These are phyloP conservation scores for Procambarus clarkii DNA, from an alignment of 1,140 invertebrate species.

Conservation along the genomic window DNA sequence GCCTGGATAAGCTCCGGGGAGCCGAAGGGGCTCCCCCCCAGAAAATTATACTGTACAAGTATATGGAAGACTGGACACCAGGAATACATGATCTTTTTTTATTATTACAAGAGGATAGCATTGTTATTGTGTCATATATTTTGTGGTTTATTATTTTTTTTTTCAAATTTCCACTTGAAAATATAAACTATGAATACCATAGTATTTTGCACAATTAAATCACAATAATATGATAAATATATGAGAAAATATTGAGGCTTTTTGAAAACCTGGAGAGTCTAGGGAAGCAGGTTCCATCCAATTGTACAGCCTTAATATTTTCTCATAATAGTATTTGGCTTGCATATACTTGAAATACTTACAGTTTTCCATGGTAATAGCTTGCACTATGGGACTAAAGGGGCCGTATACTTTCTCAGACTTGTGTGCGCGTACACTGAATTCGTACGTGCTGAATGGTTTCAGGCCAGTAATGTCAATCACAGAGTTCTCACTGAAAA, in stretches of 20 bases:
- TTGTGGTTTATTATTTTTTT: too few relatives aligned
- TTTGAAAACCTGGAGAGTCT: not conserved
- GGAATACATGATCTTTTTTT: too few relatives aligned
- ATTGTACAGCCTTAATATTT: constrained; percentile 8
- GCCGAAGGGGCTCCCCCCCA: too few relatives aligned
- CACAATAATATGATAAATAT: not conserved
- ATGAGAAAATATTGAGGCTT: not conserved
- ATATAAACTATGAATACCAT: too few relatives aligned
- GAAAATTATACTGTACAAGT: too few relatives aligned
- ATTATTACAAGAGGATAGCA: too few relatives aligned
- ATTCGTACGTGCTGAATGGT: constrained; percentile 81
- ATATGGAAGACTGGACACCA: too few relatives aligned
- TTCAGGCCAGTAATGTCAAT: constrained; percentile 78
- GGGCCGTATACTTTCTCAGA: constrained; percentile 75
- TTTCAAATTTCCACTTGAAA: too few relatives aligned
- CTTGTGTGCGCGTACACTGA: constrained; percentile 78
- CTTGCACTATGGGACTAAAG: constrained; percentile 78
- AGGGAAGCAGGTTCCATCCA: not conserved
- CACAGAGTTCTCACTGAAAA: constrained; percentile 76
- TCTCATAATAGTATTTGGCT: constrained; percentile 12
- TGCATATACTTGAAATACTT: constrained; percentile 72
- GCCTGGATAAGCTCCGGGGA: too few relatives aligned
- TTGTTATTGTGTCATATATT: too few relatives aligned
- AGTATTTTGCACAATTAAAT: too few relatives aligned
- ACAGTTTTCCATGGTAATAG: constrained; percentile 78